Evolutionary conservation across 1,140 invertebrate genomes (phyloP).

Genomic region (Cyclargus thomasi): DNA sequence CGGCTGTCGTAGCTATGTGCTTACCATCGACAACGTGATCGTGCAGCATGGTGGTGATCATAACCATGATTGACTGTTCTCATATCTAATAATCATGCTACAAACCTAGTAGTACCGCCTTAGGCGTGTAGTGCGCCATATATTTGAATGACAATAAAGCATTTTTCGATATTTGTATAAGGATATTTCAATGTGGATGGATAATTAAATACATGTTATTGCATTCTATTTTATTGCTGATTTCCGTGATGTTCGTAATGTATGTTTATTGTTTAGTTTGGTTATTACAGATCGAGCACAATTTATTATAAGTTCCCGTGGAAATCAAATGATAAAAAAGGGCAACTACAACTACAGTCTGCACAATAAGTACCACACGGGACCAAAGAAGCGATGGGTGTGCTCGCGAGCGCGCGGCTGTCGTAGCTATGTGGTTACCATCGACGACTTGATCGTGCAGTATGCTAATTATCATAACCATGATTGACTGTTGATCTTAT

Average conservation of each 20-base stretch:
- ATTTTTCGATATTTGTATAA: too few species aligned
- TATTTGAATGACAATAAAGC: too few species aligned
- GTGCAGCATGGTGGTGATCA: conserved; percentile 26
- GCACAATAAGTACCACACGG: conserved; percentile 8
- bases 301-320: conserved; percentile 31
- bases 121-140: too few species aligned
- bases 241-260: too few species aligned
- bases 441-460: conserved; percentile 28
- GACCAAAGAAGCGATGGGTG: conserved; percentile 24
- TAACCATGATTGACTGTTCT: conserved; percentile 22
- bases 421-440: conserved; percentile 24
- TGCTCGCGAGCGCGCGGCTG: conserved; percentile 26
- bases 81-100: too few species aligned
- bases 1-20: conserved; percentile 27
- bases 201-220: too few species aligned
- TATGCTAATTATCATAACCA: too few species aligned
- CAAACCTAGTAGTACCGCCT: too few species aligned
- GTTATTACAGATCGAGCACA: conserved; percentile 23
- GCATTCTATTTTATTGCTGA: too few species aligned
- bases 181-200: too few species aligned
- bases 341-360: conserved; percentile 25
- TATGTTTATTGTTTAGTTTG: neutral
- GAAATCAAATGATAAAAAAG: conserved; percentile 36
- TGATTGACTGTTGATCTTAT: too few species aligned
- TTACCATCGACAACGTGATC: conserved; percentile 25